phyloP scores from a whole-genome alignment of 2,888 invertebrate genomes.

The Fissipunctia ypsillon region DNA sequence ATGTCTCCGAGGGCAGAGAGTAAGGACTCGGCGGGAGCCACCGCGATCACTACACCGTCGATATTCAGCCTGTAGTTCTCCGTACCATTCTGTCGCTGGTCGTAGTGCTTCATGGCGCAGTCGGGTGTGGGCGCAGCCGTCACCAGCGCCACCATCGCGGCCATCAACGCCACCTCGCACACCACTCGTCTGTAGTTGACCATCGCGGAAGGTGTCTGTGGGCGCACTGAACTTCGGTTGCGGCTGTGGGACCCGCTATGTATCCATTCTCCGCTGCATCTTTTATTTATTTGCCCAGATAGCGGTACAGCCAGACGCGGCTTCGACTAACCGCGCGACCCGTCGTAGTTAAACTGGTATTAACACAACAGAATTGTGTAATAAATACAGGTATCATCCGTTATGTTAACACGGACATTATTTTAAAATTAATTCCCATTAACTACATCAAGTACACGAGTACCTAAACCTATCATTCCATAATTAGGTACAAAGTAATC shows the following conservation, averaged over 20 bases:
- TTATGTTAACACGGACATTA: slow-evolving; percentile 36
- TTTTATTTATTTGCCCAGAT: slow-evolving; percentile 89
- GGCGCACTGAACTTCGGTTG: slow-evolving; percentile 81
- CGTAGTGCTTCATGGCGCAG: slow-evolving; percentile 82
- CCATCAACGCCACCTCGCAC: slow-evolving; percentile 80
- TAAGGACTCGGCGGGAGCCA: slow-evolving; percentile 92
- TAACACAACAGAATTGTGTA: slow-evolving; percentile 78
- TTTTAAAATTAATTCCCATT: slow-evolving; percentile 18
- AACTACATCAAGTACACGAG: background rate
- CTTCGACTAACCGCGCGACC: slow-evolving; percentile 78
- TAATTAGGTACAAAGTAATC: slow-evolving; percentile 2
- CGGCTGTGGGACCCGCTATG: slow-evolving; percentile 83
- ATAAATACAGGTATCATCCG: slow-evolving; percentile 72
- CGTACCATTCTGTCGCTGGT: slow-evolving; percentile 94
- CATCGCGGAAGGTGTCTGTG: slow-evolving; percentile 82
- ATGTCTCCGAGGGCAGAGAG: slow-evolving; percentile 89
- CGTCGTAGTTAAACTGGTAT: slow-evolving; percentile 85
- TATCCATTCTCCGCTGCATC: slow-evolving; percentile 86
- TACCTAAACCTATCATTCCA: background rate
- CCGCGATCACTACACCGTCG: slow-evolving; percentile 92
- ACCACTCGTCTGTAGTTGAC: slow-evolving; percentile 88
- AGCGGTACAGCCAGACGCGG: slow-evolving; percentile 86
- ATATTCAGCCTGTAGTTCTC: slow-evolving; percentile 94
- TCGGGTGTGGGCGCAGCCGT: slow-evolving; percentile 77
- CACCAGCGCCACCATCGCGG: slow-evolving; percentile 66